phyloP scores from a whole-genome alignment of 2,888 invertebrate species.

The Apantesis nais region DNA sequence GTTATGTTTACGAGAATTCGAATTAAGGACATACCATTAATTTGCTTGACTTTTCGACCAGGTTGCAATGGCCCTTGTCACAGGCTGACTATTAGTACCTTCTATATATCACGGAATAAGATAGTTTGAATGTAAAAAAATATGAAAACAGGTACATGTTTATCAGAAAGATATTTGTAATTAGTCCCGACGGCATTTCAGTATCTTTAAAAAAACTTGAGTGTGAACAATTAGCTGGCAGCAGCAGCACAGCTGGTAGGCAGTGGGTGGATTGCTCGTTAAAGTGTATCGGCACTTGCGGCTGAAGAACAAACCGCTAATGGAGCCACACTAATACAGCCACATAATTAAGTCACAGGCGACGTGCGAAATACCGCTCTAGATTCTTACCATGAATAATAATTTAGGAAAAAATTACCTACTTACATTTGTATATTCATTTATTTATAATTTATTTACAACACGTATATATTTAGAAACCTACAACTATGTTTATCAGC shows the following conservation, averaged over 20 bases:
- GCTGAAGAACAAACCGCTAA: constrained; percentile 45
- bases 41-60: too few relatives aligned
- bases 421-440: background rate
- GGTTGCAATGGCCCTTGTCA: too few relatives aligned
- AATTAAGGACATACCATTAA: too few relatives aligned
- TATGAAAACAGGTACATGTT: background rate
- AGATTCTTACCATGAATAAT: background rate
- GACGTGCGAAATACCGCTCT: constrained; percentile 15
- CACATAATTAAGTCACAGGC: constrained; percentile 22
- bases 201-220: background rate
- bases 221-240: background rate
- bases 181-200: background rate
- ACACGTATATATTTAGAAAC: too few relatives aligned
- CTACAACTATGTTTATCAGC: too few relatives aligned
- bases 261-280: constrained; percentile 25
- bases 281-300: constrained; percentile 42
- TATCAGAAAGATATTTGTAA: background rate
- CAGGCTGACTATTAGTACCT: too few relatives aligned
- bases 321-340: constrained; percentile 43
- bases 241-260: background rate
- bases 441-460: too few relatives aligned
- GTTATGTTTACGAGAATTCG: too few relatives aligned
- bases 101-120: too few relatives aligned
- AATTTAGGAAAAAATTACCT: background rate
- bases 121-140: too few relatives aligned